Conservation (phyloP, 2,797 vertebrate species). For the Phalloptychus januarius region DNA sequence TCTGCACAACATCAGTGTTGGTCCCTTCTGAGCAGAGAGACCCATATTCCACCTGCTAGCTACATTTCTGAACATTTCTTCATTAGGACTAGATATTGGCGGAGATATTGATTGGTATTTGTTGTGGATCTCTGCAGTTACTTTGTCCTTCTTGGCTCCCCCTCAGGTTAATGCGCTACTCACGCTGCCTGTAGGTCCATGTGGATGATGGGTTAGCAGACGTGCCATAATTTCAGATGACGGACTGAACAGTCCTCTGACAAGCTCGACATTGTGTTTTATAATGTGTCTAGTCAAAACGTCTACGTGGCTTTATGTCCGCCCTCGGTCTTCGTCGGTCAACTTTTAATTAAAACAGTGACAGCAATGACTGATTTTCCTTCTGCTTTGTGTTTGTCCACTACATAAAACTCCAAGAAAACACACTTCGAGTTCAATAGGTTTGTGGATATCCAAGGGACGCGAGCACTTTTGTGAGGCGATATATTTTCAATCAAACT, state of each 20-base stretch:
- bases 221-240: background rate
- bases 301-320: background rate
- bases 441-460: background rate
- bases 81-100: too few relatives aligned
- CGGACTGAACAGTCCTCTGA: background rate
- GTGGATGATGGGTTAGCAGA: background rate
- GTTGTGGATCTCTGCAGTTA: background rate
- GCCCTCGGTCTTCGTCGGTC: background rate
- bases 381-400: background rate
- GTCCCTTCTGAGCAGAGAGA: background rate
- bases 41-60: background rate
- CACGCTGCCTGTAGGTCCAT: background rate
- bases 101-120: background rate
- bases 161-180: background rate
- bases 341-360: background rate
- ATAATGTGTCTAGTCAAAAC: background rate
- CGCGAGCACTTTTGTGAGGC: background rate
- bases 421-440: background rate
- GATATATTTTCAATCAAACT: conserved; percentile 3
- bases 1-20: background rate
- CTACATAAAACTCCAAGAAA: background rate
- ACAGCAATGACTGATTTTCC: background rate
- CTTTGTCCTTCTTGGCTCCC: background rate
- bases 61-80: background rate
- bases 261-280: background rate